A percentile compares a stretch with the other conserved stretches of the same genome.
Conservation (phyloP, 1,140 invertebrate species). For the Liolophura sinensis region DNA sequence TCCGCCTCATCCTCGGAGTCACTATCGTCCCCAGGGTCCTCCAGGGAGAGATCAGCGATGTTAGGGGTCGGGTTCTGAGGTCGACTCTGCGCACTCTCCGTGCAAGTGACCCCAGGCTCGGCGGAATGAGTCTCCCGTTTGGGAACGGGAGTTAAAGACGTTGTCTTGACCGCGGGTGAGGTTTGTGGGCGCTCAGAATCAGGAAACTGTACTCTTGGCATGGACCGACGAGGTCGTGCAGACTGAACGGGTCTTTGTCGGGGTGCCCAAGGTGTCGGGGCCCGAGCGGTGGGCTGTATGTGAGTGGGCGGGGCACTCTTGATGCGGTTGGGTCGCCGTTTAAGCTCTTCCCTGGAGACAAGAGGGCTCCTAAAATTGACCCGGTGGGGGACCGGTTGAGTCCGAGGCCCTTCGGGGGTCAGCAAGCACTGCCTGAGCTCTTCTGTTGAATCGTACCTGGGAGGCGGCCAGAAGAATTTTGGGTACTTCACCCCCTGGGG, state of each 20-base stretch:
- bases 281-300: conserved; percentile 1
- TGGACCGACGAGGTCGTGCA: conserved; percentile 18
- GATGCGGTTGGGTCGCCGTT: too few species aligned
- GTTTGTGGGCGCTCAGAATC: too few species aligned
- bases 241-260: conserved; percentile 32
- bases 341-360: too few species aligned
- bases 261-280: conserved; percentile 25
- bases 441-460: too few species aligned
- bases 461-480: too few species aligned
- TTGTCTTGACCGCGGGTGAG: too few species aligned
- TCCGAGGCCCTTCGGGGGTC: too few species aligned
- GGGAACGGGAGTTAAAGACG: neutral
- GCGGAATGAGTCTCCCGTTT: neutral
- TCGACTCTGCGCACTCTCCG: neutral
- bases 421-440: too few species aligned
- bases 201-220: neutral
- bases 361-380: too few species aligned
- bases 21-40: conserved; percentile 9
- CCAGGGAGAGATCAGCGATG: neutral
- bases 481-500: too few species aligned
- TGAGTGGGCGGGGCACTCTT: too few species aligned
- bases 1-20: neutral
- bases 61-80: neutral
- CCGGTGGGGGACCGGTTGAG: too few species aligned
- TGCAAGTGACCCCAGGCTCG: neutral